Conservation (phyloP, 2,113 vertebrate species). For the Campylomormyrus numenius region DNA sequence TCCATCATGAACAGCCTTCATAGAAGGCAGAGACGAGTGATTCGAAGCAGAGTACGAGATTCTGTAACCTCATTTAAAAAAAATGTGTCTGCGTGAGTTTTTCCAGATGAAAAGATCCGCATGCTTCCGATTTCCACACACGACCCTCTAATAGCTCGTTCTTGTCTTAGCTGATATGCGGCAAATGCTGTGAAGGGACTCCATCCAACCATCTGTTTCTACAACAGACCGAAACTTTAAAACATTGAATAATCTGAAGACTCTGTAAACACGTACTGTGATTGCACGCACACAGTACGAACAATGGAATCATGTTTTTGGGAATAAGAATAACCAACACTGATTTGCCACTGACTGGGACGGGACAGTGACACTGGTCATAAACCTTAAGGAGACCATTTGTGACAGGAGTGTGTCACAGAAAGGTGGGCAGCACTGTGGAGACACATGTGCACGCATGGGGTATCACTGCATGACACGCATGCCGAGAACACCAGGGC, state of each 20-base stretch:
- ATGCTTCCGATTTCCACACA: neutral
- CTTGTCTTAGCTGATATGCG: neutral
- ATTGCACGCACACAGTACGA: neutral
- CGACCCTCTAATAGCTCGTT: neutral
- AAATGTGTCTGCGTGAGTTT: neutral
- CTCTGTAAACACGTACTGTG: neutral
- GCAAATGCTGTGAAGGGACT: neutral
- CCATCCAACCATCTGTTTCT: neutral
- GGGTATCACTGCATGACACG: neutral
- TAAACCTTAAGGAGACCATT: neutral
- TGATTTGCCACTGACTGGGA: neutral
- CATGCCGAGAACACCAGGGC: neutral
- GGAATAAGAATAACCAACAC: neutral
- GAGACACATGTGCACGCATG: neutral
- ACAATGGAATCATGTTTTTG: neutral
- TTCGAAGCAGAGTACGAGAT: neutral
- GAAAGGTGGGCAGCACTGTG: neutral
- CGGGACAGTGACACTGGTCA: neutral
- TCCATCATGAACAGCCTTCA: neutral
- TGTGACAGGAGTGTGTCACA: neutral
- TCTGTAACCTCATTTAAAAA: neutral
- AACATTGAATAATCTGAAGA: neutral
- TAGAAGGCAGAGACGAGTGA: neutral
- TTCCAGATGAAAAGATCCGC: neutral
- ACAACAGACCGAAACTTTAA: neutral